Evolutionary conservation across 2,797 vertebrate genomes (phyloP), one percentile per base, ranked within the genome.

Genomic region (Helostoma temminkii): DNA sequence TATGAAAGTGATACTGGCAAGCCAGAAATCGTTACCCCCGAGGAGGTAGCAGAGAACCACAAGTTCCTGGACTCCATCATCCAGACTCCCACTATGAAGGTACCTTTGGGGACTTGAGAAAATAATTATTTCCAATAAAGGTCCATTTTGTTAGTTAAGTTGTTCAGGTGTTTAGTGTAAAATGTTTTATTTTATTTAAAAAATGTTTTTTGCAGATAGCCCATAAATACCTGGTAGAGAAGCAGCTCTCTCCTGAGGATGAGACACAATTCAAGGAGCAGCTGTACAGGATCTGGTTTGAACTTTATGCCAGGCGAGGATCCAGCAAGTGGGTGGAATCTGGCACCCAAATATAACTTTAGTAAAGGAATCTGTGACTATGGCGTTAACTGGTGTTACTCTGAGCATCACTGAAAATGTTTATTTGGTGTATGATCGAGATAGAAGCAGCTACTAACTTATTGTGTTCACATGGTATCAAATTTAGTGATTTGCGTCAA

Each of bases 231-330:
- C 89, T 95, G 48, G 92, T 89, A 22, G 66, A 92, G 78, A 95
- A 95, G 81, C n/a, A 88, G 1, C 92, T 93, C 14, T 95, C 94
- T 16, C 93, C 94, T 3, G 25, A 81, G 34, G 83, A 93, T 36
- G 67, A 83, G 1, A 75, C 80, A 15, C 32, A 82, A 37, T 95
- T 95, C 84, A 95, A 95, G 74, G 60, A 91, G 81, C 95, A 95
- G 86, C 89, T 95, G 52, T 93, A 95, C 87, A 86, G 80, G 75
- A 94, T 95, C 81, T 95, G 95, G 95, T 95, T 95, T 84, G 93
- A 94, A 63, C 92, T 95, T 10, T 95, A 95, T 19, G 88, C 94
- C 2, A 92, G 94, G 67, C 91, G 81, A 86, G 94, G 94, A 36
- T 93, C 94, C 74, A 94, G 93, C 90, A 94, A 83, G 94, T 94